Evolutionary conservation across 2,797 vertebrate species (phyloP).

Genomic region (Leptoclinus maculatus): DNA sequence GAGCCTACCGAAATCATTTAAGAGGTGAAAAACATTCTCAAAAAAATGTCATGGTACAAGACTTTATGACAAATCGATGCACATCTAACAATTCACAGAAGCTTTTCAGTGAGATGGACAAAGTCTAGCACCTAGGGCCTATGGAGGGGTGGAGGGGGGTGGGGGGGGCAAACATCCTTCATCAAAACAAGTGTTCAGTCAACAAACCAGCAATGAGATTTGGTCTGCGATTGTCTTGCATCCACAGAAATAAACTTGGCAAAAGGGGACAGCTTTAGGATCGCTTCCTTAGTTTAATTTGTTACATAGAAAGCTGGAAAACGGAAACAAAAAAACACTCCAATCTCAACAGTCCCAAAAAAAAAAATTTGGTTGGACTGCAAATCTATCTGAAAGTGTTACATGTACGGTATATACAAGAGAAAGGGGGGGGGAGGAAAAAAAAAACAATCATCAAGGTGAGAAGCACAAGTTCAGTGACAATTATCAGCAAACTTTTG

Average conservation of each 20-base stretch:
- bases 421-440: constrained; percentile 5
- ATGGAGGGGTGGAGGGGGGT: constrained; percentile 18
- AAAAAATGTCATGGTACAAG: constrained; percentile 76
- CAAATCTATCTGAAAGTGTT: constrained; percentile 58
- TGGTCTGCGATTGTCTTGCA: constrained; percentile 85
- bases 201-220: constrained; percentile 79
- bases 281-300: constrained; percentile 62
- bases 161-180: constrained; percentile 62
- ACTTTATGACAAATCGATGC: constrained; percentile 71
- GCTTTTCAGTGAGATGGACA: constrained; percentile 69
- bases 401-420: constrained; percentile 64
- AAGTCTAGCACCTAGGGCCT: constrained; percentile 77
- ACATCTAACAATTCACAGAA: constrained; percentile 76
- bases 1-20: constrained; percentile 65
- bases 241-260: constrained; percentile 73
- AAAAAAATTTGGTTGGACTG: constrained; percentile 38
- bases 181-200: constrained; percentile 74
- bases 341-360: constrained; percentile 50
- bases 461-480: constrained; percentile 64
- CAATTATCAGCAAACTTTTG: constrained; percentile 56
- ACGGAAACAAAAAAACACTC: constrained; percentile 34
- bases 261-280: constrained; percentile 56
- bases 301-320: constrained; percentile 64
- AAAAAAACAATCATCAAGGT: constrained; percentile 27
- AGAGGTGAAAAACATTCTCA: constrained; percentile 75